A percentile compares a stretch with the other conserved stretches of the same genome.
These are phyloP conservation scores for Xenopus laevis DNA, from an alignment of 2,113 vertebrate species.

Conservation along the genomic window DNA sequence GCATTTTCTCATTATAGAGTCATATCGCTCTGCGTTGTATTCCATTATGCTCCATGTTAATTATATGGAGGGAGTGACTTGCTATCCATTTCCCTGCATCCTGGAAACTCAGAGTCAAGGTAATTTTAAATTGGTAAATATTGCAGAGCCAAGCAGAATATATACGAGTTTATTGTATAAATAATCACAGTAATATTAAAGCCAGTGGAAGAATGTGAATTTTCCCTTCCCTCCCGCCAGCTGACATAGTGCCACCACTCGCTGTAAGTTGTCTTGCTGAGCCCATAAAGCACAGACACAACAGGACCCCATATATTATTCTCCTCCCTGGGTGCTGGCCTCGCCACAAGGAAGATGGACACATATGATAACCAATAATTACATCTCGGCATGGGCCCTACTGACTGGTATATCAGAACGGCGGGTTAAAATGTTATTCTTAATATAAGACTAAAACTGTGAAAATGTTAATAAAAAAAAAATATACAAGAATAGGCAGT, in stretches of 20 bases:
- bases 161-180: conserved; percentile 36
- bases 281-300: conserved; percentile 28
- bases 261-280: conserved; percentile 3
- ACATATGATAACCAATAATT: background rate
- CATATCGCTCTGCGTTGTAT: background rate
- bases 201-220: conserved; percentile 18
- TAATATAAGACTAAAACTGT: too few species aligned
- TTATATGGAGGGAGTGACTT: background rate
- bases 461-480: too few species aligned
- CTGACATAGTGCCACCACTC: background rate
- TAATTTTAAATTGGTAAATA: conserved; percentile 40
- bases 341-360: background rate
- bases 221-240: conserved; percentile 9
- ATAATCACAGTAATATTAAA: conserved; percentile 42
- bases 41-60: conserved; percentile 25
- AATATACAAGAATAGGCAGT: too few species aligned
- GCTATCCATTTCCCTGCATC: conserved; percentile 12
- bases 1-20: too few species aligned
- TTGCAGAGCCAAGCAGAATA: conserved; percentile 25
- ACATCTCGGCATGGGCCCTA: background rate
- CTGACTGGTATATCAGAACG: too few species aligned
- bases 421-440: too few species aligned
- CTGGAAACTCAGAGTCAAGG: background rate
- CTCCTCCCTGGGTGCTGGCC: background rate
- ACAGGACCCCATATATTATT: conserved; percentile 4